Conservation (phyloP, 2,888 invertebrate genomes). For the Blomia tropicalis region DNA sequence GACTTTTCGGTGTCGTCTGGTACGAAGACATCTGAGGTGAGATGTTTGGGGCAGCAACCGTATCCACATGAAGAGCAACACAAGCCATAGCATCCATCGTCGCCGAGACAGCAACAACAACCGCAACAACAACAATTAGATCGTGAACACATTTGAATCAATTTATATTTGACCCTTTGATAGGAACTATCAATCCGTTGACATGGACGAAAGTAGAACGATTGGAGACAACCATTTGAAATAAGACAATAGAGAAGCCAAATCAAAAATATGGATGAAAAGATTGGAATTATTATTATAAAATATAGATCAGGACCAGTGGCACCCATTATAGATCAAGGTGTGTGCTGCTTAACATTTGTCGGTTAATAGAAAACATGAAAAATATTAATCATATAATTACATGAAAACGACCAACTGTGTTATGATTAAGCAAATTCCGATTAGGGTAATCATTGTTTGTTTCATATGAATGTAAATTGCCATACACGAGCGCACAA, state of each 20-base stretch:
- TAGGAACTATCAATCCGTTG: not conserved
- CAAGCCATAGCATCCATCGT: not conserved
- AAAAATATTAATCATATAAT: no score
- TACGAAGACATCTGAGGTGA: no score
- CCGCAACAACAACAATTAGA: not conserved
- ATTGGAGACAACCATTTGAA: not conserved
- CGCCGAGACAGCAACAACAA: not conserved
- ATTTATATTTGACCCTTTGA: not conserved
- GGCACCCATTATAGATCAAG: no score
- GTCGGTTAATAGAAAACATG: not conserved
- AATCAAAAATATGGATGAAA: not conserved
- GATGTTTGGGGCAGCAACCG: not conserved
- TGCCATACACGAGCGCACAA: no score
- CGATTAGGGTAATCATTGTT: no score
- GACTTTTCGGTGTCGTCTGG: not conserved
- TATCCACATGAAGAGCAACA: not conserved
- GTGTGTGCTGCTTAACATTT: no score
- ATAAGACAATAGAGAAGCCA: conserved; percentile 6
- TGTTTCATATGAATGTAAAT: no score
- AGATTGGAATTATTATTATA: not conserved
- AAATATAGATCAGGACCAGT: not conserved
- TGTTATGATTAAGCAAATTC: no score
- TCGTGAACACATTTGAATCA: not conserved
- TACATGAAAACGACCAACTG: no score
- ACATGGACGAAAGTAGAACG: not conserved